A percentile compares a stretch with the other conserved stretches of the same genome.
These are phyloP conservation scores for Brevimyrus niger DNA, from an alignment of 2,113 vertebrate genomes.

Conservation along the genomic window DNA sequence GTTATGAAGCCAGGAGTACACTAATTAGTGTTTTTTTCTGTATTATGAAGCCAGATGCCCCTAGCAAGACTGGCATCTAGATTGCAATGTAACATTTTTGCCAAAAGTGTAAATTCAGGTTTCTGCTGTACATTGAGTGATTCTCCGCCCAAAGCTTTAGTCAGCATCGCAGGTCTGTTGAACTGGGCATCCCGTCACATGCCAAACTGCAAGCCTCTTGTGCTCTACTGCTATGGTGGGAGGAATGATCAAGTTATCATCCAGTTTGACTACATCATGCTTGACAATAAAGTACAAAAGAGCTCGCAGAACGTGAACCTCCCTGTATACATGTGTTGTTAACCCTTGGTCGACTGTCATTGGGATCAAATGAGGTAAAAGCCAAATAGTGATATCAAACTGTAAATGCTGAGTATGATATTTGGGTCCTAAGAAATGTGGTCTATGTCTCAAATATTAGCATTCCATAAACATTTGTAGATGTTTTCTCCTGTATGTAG, in stretches of 20 bases:
- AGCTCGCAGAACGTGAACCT: slow-evolving; percentile 22
- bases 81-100: not conserved
- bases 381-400: slow-evolving; percentile 6
- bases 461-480: not conserved
- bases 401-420: not conserved
- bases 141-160: not conserved
- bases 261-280: slow-evolving; percentile 9
- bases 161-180: not conserved
- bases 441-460: not conserved
- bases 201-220: not conserved
- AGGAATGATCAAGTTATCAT: not conserved
- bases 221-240: not conserved
- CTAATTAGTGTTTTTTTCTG: not conserved
- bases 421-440: not conserved
- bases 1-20: not conserved
- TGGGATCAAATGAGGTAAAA: slow-evolving; percentile 11
- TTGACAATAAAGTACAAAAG: not conserved
- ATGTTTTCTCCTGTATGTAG: not conserved
- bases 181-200: not conserved
- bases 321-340: slow-evolving; percentile 31
- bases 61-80: not conserved
- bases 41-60: not conserved
- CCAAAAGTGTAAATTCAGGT: not conserved
- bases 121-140: not conserved
- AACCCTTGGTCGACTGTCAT: slow-evolving; percentile 22